Conservation (phyloP, 2,888 invertebrate species). For the Fabriciana adippe region DNA sequence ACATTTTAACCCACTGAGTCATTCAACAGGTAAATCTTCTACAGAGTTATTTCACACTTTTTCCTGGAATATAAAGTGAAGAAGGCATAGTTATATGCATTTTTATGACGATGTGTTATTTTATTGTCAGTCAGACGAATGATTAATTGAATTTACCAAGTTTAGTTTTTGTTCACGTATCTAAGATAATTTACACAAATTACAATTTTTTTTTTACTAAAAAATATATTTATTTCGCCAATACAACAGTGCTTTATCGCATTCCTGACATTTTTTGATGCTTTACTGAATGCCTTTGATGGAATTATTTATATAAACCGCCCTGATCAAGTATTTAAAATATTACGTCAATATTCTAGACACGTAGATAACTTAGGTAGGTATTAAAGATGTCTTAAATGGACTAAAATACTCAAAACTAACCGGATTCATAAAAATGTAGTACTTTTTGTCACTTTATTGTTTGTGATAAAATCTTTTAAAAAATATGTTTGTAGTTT, state of each 20-base stretch:
- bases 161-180: no score
- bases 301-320: not conserved
- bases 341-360: slow-evolving; percentile 37
- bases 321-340: not conserved
- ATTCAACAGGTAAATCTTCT: slow-evolving; percentile 35
- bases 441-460: slow-evolving; percentile 32
- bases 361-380: slow-evolving; percentile 43
- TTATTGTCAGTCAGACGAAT: no score
- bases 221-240: no score
- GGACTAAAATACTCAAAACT: slow-evolving; percentile 37
- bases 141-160: no score
- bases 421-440: slow-evolving; percentile 38
- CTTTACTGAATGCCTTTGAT: not conserved
- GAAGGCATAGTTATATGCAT: not conserved
- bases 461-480: slow-evolving; percentile 30
- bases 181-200: no score
- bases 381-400: slow-evolving; percentile 38
- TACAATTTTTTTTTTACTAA: no score
- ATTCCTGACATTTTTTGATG: no score
- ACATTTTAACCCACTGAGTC: slow-evolving; percentile 41
- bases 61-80: slow-evolving; percentile 13
- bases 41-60: slow-evolving; percentile 16
- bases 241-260: no score
- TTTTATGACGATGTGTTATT: not conserved
- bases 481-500: slow-evolving; percentile 9